phyloP scores from a whole-genome alignment of 2,888 invertebrate species.

The Drosophila buzzatii region DNA sequence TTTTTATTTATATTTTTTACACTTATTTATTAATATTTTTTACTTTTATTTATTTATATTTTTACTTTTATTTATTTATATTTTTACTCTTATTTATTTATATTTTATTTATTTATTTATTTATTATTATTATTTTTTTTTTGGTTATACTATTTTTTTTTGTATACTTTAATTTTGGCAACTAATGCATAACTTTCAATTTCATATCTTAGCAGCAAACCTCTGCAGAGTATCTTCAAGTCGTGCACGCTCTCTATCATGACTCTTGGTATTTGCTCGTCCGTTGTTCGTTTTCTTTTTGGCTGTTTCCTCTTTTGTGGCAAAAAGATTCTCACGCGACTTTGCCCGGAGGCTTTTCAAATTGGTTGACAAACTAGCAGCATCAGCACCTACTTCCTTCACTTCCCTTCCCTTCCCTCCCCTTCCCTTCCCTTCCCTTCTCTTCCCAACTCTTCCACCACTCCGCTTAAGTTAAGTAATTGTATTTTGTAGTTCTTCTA shows the following conservation, averaged over 20 bases:
- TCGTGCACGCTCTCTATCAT: not conserved
- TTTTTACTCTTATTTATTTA: too few relatives aligned
- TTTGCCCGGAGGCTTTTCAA: slow-evolving; percentile 60
- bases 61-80: too few relatives aligned
- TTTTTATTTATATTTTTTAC: too few relatives aligned
- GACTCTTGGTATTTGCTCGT: not conserved
- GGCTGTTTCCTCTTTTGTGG: slow-evolving; percentile 32
- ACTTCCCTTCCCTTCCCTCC: not conserved
- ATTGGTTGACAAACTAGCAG: slow-evolving; percentile 77
- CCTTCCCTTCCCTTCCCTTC: not conserved
- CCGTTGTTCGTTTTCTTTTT: slow-evolving; percentile 20
- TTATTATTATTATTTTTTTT: too few relatives aligned
- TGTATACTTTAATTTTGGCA: too few relatives aligned
- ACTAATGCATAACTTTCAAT: too few relatives aligned
- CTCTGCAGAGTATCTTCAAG: not conserved
- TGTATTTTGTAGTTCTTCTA: slow-evolving; percentile 64
- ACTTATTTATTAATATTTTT: too few relatives aligned
- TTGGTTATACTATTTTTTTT: too few relatives aligned
- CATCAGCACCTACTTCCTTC: slow-evolving; percentile 54
- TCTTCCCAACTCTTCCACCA: too few relatives aligned
- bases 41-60: too few relatives aligned
- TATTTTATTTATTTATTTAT: too few relatives aligned
- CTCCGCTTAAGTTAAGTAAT: slow-evolving; percentile 55
- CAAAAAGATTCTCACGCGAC: slow-evolving; percentile 74
- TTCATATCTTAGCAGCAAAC: too few relatives aligned